Conservation (phyloP, 1,140 invertebrate species). For the Zaprionus africanus region DNA sequence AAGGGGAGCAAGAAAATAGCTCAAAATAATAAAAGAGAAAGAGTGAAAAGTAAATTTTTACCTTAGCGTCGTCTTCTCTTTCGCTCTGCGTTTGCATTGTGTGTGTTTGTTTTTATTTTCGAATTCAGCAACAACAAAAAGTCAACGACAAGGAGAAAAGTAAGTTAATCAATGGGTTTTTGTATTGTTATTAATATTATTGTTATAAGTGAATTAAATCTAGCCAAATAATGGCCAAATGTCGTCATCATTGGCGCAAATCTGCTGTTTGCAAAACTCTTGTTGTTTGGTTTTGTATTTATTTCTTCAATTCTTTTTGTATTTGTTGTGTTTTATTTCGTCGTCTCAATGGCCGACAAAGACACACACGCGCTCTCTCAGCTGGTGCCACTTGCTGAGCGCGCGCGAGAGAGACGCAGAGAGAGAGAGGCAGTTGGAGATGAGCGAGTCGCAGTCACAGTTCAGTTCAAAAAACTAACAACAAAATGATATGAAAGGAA, state of each 20-base stretch:
- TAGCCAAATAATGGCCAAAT: slow-evolving; percentile 49
- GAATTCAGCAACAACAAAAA: neutral
- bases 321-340: slow-evolving; percentile 48
- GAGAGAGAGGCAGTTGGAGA: slow-evolving; percentile 33
- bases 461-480: neutral
- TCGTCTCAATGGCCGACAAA: slow-evolving; percentile 40
- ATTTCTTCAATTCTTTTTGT: slow-evolving; percentile 31
- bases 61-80: slow-evolving; percentile 30
- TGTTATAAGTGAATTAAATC: slow-evolving; percentile 30
- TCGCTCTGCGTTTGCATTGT: slow-evolving; percentile 23
- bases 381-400: slow-evolving; percentile 38
- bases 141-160: slow-evolving; percentile 32
- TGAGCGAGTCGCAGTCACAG: slow-evolving; percentile 17
- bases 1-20: slow-evolving; percentile 42
- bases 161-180: slow-evolving; percentile 43
- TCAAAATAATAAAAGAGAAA: slow-evolving; percentile 46
- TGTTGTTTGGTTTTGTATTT: slow-evolving; percentile 68
- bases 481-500: neutral
- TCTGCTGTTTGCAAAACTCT: slow-evolving; percentile 66
- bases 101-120: slow-evolving; percentile 34
- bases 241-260: slow-evolving; percentile 58
- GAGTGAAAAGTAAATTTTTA: slow-evolving; percentile 47
- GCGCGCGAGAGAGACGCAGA: slow-evolving; percentile 13
- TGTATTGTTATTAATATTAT: slow-evolving; percentile 4
- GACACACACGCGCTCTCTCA: slow-evolving; percentile 41